These are phyloP conservation scores for Bathynomus jamesi DNA, from an alignment of 1,140 invertebrate species.

Conservation along the genomic window DNA sequence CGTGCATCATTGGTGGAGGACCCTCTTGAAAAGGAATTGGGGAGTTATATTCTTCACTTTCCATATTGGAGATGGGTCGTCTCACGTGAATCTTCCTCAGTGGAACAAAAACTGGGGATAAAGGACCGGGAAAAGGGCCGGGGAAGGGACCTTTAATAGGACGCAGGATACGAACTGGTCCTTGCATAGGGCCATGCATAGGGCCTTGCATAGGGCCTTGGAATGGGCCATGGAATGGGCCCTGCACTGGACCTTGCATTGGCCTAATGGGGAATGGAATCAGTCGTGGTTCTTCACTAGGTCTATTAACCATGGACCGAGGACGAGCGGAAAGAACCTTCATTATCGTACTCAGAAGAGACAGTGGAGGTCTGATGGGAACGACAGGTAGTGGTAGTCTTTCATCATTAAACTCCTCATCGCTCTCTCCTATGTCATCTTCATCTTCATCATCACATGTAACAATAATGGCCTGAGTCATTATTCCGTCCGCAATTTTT, in stretches of 20 bases:
- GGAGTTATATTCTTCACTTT: neutral
- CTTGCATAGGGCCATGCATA: neutral
- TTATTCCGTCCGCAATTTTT: neutral
- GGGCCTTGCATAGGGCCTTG: neutral
- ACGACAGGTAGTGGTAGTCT: neutral
- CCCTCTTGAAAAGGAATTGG: neutral
- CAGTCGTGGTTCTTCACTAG: neutral
- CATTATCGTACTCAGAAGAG: neutral
- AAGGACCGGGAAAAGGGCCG: neutral
- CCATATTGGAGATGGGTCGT: neutral
- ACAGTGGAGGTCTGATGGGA: neutral
- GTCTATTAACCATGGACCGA: neutral
- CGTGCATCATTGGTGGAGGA: neutral
- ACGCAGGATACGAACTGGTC: neutral
- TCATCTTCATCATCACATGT: neutral
- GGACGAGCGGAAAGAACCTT: neutral
- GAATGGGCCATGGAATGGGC: neutral
- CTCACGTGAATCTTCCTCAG: neutral
- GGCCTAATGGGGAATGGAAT: neutral
- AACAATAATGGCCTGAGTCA: neutral
- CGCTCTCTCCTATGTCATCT: neutral
- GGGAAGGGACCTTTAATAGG: neutral
- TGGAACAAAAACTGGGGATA: neutral
- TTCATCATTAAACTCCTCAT: neutral
- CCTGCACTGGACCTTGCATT: neutral